phyloP scores from a whole-genome alignment of 1,140 invertebrate genomes.

The Ganaspis sp. region DNA sequence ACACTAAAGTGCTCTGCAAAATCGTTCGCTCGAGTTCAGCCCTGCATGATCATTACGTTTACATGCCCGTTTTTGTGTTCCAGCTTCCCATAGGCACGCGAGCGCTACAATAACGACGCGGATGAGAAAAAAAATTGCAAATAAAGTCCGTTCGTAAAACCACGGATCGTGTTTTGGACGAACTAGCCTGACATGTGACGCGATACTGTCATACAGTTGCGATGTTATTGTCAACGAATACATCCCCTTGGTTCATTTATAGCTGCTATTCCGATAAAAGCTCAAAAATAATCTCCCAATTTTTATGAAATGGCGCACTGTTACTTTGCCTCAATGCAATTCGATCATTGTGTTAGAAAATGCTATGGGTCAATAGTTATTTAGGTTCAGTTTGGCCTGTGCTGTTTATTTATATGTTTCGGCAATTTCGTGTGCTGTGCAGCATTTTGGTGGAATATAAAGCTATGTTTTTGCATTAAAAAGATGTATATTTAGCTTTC shows the following conservation, averaged over 20 bases:
- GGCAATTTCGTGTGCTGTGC: no score
- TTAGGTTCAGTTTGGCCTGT: no score
- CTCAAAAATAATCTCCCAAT: not conserved
- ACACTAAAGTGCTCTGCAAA: conserved; percentile 26
- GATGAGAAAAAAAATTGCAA: not conserved
- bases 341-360: no score
- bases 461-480: no score
- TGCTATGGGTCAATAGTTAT: no score
- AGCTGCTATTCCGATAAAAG: not conserved
- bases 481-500: no score
- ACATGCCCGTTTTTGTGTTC: conserved; percentile 15
- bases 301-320: not conserved
- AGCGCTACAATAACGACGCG: not conserved
- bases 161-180: not conserved
- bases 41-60: conserved; percentile 10
- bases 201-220: not conserved
- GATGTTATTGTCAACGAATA: conserved; percentile 11
- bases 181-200: not conserved
- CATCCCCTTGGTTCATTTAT: not conserved
- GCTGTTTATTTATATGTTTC: no score
- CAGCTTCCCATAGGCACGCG: not conserved
- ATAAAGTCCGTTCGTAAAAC: conserved; percentile 11
- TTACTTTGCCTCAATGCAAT: not conserved
- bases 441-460: no score
- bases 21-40: not conserved